Base-by-base conservation (phyloP, 1,140 invertebrate species). In the Liolophura sinensis region DNA sequence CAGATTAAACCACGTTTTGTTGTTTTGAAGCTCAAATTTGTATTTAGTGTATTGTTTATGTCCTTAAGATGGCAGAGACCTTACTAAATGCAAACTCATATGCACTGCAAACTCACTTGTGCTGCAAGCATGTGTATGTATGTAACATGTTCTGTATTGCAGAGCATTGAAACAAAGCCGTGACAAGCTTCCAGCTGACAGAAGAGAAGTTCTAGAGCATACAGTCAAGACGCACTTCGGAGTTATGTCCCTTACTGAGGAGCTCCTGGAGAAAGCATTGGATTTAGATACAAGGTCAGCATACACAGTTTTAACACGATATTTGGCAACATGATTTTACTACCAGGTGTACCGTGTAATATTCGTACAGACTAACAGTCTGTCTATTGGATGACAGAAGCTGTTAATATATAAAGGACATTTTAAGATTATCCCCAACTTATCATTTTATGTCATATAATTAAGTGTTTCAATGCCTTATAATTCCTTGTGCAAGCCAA, bases 131-230 rank as follows among this genome's bases (percentile, higher is more conserved):
- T 25, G 9, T 46, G 20, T 67, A 24, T 50, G 47, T 62, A 7
- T 62, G n/a, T 20, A 48, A 18, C n/a, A 1, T 16, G 54, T 62
- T 57, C 64, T 51, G 9, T 64, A 67, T 62, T 70, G 7, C 50
- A 89, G 89, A 73, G 91, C 91, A 0, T 79, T 92, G 0, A 78
- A 87, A 7, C 77, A 64, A 49, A 67, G 87, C 55, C 81, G 84
- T 54, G 71, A 82, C 0, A 73, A 78, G 16, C 86, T 92, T 61
- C 90, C 91, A 0, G 77, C 78, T 0, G 69, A 73, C 5, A 86
- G 90, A 52, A 82, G 84, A 7, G 75, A 80, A 15, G 84, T 89
- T 72, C 67, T 86, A 20, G 70, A 80, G 60, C 60, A 79, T 48
- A 63, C 77, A 15, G 31, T 87, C 3, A 68, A 69, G 54, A 68